Evolutionary conservation across 2,113 vertebrate species (phyloP), one percentile per base, ranked within the genome.

Genomic region (Cromileptes altivelis): DNA sequence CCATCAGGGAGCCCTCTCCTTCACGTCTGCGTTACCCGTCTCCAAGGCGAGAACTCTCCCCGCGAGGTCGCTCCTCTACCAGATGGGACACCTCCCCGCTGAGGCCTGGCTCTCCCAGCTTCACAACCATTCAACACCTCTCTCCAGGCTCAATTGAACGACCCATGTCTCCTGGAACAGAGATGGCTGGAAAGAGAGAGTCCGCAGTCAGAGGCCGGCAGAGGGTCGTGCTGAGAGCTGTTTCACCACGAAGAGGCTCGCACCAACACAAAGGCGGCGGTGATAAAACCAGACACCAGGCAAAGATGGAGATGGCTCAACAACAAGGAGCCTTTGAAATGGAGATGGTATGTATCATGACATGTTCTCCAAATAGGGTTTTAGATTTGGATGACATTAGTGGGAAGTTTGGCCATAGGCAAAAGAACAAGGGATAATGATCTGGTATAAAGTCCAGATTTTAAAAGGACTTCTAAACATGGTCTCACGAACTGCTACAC

Each of bases 181-280:
- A 99, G 61, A 86, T 94, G 0, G 86, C 90, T 1, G 93, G 95
- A 19, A 96, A 97, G 93, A 95, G 97, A 68, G 97, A 98, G 75
- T 90, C 97, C 19, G 98, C 98, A 57, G 95, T 97, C 27, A 94
- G 97, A 86, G 96, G 97, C 87, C 96, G 97, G 56, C 97, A 97
- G 86, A 96, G 97, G 94, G 97, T 97, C 0, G 94, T 98, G 0
- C 94, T 98, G 27, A 95, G 98, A 95, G 97, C 97, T 0, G 92
- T 97, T 2, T 99, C 98, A n/a, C 98, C 98, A n/a, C 95, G 97
- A 75, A 95, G 97, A 92, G 97, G 97, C 81, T 95, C 96, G n/a
- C 97, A 97, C 82, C 98, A 97, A 86, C 96, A 97, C 85, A 96
- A 96, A 91, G 95, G 97, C 23, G 85, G 94, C 0, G 86, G 97